Evolutionary conservation across 2,113 vertebrate genomes (phyloP).

Genomic region (Dipodomys stephensi): DNA sequence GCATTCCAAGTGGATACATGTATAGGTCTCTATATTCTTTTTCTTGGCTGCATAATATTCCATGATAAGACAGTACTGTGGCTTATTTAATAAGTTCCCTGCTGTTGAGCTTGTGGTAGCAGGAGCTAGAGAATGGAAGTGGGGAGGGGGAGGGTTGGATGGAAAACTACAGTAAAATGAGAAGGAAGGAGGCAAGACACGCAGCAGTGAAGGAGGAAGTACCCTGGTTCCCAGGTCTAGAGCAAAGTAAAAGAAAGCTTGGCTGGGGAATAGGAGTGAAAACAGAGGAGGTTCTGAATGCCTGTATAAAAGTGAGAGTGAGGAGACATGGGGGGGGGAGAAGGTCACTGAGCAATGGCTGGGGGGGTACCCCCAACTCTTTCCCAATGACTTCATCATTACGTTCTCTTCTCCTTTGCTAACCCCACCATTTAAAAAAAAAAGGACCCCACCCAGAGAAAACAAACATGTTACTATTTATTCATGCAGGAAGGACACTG

Average conservation of each 20-base stretch:
- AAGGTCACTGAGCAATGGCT: not conserved
- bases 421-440: constrained; percentile 28
- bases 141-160: not conserved
- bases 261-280: not conserved
- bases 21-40: constrained; percentile 27
- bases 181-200: not conserved
- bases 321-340: not conserved
- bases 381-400: constrained; percentile 60
- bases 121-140: not conserved
- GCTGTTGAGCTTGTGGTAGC: not conserved
- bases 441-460: constrained; percentile 52
- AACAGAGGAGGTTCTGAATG: constrained; percentile 32
- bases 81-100: not conserved
- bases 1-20: not conserved
- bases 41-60: constrained; percentile 31
- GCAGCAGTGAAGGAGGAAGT: constrained; percentile 42
- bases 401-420: constrained; percentile 31
- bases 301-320: not conserved
- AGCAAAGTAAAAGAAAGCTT: constrained; percentile 6
- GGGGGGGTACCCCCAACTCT: not conserved
- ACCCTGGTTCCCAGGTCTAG: constrained; percentile 13
- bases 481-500: constrained; percentile 53
- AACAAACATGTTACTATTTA: constrained; percentile 74
- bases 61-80: not conserved
- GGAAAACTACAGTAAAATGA: constrained; percentile 69